Base-by-base conservation (phyloP, 2,888 invertebrate species). In the Tenthredo amoena region DNA sequence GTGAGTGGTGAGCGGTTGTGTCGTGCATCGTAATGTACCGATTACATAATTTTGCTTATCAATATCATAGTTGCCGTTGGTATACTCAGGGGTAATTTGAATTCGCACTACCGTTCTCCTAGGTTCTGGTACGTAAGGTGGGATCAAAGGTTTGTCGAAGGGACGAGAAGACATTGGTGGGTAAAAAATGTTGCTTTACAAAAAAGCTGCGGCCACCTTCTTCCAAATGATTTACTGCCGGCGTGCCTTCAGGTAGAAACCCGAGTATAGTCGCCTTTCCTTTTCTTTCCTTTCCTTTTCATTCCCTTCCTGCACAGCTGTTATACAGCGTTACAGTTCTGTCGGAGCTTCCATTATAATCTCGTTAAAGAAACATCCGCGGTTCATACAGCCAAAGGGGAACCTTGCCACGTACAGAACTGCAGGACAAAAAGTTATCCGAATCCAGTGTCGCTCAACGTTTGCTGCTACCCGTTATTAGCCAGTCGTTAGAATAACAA, bases 341-440 rank as follows among this genome's bases (percentile, higher is more conserved):
- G 26, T 12, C 58, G 10, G 40, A 37, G 81, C 81, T 62, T 81
- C 81, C 81, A 62, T 81, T 81, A 81, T 81, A 81, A 62, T 81
- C 81, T 81, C 62, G 62, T 81, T 62, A 81, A 62, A 81, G 81
- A 81, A 62, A 62, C 58, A 81, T 81, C 40, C 81, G 62, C 12
- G 81, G 6, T 21, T 40, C 12, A 12, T 50, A 43, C 74, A 26
- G 1, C 43, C 21, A 26, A 47, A 43, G 74, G 40, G 21, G 43
- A 43, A 74, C 40, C 18, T n/a, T 15, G n/a, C 34, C n/a, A 6
- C 18, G 58, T 58, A 10, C 79, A n/a, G 21, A 55, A 47, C 58
- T n/a, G 2, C 3, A 47, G 62, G 26, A 62, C 81, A 40, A 62
- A 81, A 81, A 62, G 40, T 62, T 21, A 62, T 81, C 40, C 31